phyloP scores from a whole-genome alignment of 2,797 vertebrate species.

The Neomorphus geoffroyi region DNA sequence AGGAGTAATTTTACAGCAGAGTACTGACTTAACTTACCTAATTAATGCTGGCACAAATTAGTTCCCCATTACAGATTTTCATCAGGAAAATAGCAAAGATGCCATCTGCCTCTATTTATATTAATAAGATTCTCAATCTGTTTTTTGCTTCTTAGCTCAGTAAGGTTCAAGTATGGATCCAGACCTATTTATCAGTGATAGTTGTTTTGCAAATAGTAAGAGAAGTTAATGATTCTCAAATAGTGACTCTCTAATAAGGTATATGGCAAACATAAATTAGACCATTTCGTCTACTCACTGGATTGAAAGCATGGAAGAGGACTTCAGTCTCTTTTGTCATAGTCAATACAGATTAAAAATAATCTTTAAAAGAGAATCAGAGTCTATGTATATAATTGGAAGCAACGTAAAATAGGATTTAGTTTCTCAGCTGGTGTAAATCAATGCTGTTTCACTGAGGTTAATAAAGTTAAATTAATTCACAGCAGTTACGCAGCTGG shows the following conservation, averaged over 20 bases:
- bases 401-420: neutral
- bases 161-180: conserved; percentile 34
- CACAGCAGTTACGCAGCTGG: neutral
- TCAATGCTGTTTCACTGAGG: neutral
- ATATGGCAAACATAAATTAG: neutral
- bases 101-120: conserved; percentile 63
- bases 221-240: conserved; percentile 34
- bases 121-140: conserved; percentile 44
- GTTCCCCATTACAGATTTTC: conserved; percentile 50
- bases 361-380: neutral
- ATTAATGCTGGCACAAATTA: conserved; percentile 43
- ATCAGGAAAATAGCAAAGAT: conserved; percentile 53
- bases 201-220: conserved; percentile 35
- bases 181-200: conserved; percentile 32
- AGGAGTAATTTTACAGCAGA: conserved; percentile 41
- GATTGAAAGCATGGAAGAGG: neutral
- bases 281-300: neutral
- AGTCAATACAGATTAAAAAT: neutral
- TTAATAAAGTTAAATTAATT: conserved; percentile 4
- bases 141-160: conserved; percentile 39
- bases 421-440: conserved; percentile 11
- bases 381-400: neutral
- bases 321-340: neutral
- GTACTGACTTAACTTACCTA: conserved; percentile 43
- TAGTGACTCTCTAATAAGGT: conserved; percentile 30